Evolutionary conservation across 92 coral and sea anemone genomes (phyloP), one percentile per base, ranked within the genome.

Genomic region (Zoanthus gigantus): DNA sequence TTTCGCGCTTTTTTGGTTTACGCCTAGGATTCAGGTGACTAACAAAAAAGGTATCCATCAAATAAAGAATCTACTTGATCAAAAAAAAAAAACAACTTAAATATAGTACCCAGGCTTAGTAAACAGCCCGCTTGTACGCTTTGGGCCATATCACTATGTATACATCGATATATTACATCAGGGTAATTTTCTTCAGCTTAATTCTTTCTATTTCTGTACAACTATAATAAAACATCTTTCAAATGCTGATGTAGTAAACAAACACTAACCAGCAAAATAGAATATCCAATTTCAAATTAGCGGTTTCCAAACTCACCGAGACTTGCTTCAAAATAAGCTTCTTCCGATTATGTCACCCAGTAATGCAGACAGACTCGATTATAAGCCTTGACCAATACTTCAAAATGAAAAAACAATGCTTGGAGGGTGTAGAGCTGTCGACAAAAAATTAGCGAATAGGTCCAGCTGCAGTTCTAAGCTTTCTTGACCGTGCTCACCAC

Each of bases 171-270:
- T 81, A 48, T 81, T 66, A 81, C 74, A 81, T 65, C 48, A 15
- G 56, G 72, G 16, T 45, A 45, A 30, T 63, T 45, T 23, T 67
- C 28, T 17, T 56, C 37, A 44, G 60, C 57, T 15, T 16, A 42
- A 79, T 7, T 50, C 28, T 47, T 58, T 76, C 69, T 71, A n/a
- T 48, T 80, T 18, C 85, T 81, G 85, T 81, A 81, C 85, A 81
- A 18, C 85, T 81, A 45, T 81, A 66, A 80, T 80, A 65, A 61
- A 80, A 42, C 44, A 31, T 69, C 54, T 80, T 63, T 34, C 60
- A 81, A 81, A 81, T 65, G 71, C 47, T 65, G 53, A 76, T 81
- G 85, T 52, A 45, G 46, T 23, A 45, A 81, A 65, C 14, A 71
- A 52, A 65, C 58, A 61, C 76, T 48, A 65, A 4, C 30, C 18